Conservation (phyloP, 2,888 invertebrate species). For the Drosophila paranaensis region DNA sequence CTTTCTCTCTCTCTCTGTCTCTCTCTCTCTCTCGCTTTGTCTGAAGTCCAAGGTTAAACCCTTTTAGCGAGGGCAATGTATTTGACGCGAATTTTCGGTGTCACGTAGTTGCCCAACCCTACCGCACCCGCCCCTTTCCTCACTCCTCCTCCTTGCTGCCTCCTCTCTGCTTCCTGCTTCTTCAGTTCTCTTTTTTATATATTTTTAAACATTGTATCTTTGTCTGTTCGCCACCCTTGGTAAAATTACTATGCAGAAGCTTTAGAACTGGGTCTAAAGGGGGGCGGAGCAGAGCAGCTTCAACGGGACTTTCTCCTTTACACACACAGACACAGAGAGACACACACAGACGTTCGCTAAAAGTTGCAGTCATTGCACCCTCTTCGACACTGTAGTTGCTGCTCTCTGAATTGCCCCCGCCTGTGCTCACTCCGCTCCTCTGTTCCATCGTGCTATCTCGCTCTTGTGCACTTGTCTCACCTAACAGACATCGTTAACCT, state of each 20-base stretch:
- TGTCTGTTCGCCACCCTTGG: conserved; percentile 43
- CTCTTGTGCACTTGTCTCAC: conserved; percentile 34
- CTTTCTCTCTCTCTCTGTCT: background rate
- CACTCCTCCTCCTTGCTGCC: conserved; percentile 6
- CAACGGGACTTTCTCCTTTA: conserved; percentile 34
- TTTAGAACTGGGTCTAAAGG: conserved; percentile 1
- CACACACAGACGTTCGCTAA: conserved; percentile 9
- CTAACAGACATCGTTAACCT: conserved; percentile 69
- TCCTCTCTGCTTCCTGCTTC: conserved; percentile 3
- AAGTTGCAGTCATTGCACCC: conserved; percentile 80
- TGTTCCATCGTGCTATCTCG: conserved; percentile 2
- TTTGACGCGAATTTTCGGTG: conserved; percentile 38
- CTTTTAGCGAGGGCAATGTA: conserved; percentile 56
- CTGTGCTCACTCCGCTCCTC: conserved; percentile 1
- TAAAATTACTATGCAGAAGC: conserved; percentile 59
- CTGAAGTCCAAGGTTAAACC: conserved; percentile 71
- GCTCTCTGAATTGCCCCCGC: conserved; percentile 21
- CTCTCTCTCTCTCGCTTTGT: background rate
- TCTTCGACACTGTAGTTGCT: conserved; percentile 50
- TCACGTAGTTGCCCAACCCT: conserved; percentile 19
- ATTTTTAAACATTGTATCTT: conserved; percentile 31
- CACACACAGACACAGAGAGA: background rate
- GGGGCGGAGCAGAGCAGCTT: background rate
- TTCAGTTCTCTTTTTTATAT: conserved; percentile 8
- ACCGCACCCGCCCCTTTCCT: conserved; percentile 8